These are phyloP conservation scores for Eupithecia vulgata DNA, from an alignment of 2,888 invertebrate species.

Conservation along the genomic window DNA sequence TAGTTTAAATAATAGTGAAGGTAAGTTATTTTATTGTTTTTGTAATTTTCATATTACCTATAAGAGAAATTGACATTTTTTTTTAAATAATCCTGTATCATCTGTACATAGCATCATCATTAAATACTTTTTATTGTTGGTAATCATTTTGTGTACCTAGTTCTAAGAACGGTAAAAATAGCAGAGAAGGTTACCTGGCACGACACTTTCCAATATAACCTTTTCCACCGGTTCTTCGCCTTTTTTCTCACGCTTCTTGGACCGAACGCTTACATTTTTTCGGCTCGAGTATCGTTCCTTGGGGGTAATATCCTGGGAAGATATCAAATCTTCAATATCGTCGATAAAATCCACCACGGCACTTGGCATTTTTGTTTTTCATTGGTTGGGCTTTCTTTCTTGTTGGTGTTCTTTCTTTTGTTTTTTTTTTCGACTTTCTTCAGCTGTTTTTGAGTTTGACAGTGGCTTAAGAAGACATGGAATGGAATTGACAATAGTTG, in stretches of 20 bases:
- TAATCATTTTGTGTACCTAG: too few relatives aligned
- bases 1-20: too few relatives aligned
- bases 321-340: constrained; percentile 94
- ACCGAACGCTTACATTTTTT: constrained; percentile 87
- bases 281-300: constrained; percentile 90
- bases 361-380: constrained; percentile 76
- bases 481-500: neutral
- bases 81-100: too few relatives aligned
- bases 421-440: neutral
- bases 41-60: too few relatives aligned
- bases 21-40: too few relatives aligned
- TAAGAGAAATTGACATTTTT: too few relatives aligned
- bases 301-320: constrained; percentile 90
- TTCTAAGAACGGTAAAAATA: constrained; percentile 34
- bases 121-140: too few relatives aligned
- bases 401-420: constrained; percentile 12
- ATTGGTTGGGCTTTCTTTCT: too few relatives aligned
- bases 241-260: constrained; percentile 77
- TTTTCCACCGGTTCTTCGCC: constrained; percentile 70
- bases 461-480: neutral
- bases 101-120: too few relatives aligned
- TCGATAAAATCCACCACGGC: constrained; percentile 88
- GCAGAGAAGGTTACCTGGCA: constrained; percentile 80
- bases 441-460: constrained; percentile 11
- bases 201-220: constrained; percentile 83